Conservation (phyloP, 1,140 invertebrate species). For the Bombus ignitus region DNA sequence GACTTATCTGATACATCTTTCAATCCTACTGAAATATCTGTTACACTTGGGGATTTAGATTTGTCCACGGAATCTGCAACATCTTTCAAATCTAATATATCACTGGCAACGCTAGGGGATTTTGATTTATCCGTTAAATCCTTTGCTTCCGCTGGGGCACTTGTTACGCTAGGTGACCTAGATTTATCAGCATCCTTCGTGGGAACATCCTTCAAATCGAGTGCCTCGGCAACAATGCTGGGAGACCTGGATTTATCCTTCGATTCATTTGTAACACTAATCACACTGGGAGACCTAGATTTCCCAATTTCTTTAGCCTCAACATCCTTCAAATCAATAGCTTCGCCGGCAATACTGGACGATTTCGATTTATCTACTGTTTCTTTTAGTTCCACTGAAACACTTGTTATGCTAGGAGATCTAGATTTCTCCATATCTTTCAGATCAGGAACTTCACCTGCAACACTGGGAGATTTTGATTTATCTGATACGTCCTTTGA, state of each 20-base stretch:
- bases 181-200: constrained; percentile 28
- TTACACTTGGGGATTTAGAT: constrained; percentile 56
- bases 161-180: constrained; percentile 47
- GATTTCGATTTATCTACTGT: constrained; percentile 28
- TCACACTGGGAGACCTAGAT: neutral
- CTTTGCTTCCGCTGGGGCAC: constrained; percentile 9
- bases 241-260: neutral
- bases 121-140: constrained; percentile 40
- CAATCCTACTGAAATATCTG: neutral
- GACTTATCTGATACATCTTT: neutral
- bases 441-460: constrained; percentile 20
- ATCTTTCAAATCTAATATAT: constrained; percentile 25
- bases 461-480: constrained; percentile 19
- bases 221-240: neutral
- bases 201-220: constrained; percentile 30
- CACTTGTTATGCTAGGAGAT: constrained; percentile 53
- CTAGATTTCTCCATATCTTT: constrained; percentile 48
- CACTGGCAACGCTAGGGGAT: constrained; percentile 39
- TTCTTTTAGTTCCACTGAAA: neutral
- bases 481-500: neutral
- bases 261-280: neutral
- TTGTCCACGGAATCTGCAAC: neutral
- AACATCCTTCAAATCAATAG: constrained; percentile 15
- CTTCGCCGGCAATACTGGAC: constrained; percentile 50
- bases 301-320: neutral